Evolutionary conservation across 2,113 vertebrate species (phyloP), one percentile per base, ranked within the genome.

Genomic region (Motacilla tschutschensis): DNA sequence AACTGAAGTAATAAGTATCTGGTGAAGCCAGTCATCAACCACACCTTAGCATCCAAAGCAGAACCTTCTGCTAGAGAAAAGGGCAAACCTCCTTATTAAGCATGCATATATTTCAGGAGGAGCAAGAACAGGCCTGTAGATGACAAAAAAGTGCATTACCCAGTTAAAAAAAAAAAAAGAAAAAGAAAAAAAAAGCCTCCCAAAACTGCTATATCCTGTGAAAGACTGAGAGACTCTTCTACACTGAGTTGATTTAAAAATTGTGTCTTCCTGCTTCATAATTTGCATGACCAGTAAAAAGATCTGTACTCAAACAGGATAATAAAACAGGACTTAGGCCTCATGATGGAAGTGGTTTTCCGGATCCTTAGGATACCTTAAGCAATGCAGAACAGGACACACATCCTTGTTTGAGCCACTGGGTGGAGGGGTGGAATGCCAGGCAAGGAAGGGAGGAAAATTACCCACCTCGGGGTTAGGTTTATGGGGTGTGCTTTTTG

Each of bases 381-480:
- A 60, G 47, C 53, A 76, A 60, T 24, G 48, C 51, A 89, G 55
- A 87, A 88, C 75, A 87, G 86, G 84, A 92, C 59, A 89, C 8
- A 87, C 35, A 63, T 79, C 92, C 91, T 93, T 79, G 74, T 85
- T 74, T 64, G 69, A 90, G 67, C 17, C 59, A 65, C 63, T 60
- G 36, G 33, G 22, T 17, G 18, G 8, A 31, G 31, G 29, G 19
- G 20, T 15, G n/a, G 31, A 69, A 60, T 20, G 36, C 6, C 62
- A 28, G 51, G 65, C 28, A 75, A 88, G 47, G 64, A 85, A 70
- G 28, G 59, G 60, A 81, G 43, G 26, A 54, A 69, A 85, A 78
- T 25, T 38, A 73, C 21, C 64, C 62, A 74, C n/a, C 35, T 53
- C 20, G 4, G 66, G 22, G 19, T 25, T 78, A 54, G 24, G 76